phyloP scores from a whole-genome alignment of 1,140 invertebrate species.

The Zaprionus nigranus region DNA sequence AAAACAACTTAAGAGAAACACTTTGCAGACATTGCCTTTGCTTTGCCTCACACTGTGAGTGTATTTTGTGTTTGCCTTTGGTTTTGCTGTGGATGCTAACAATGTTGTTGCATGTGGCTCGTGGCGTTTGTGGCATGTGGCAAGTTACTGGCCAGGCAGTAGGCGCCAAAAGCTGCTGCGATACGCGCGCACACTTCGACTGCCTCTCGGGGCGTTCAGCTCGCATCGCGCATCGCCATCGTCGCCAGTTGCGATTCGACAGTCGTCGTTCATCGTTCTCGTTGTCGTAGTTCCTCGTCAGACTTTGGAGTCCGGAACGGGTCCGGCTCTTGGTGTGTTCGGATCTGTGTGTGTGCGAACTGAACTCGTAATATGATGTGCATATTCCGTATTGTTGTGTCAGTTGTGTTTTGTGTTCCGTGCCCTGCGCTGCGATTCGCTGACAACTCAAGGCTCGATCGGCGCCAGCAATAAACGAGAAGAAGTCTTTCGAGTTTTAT shows the following conservation, averaged over 20 bases:
- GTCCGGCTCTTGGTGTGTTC: neutral
- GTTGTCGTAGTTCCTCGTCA: conserved; percentile 7
- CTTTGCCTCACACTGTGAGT: conserved; percentile 50
- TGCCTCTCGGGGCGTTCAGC: conserved; percentile 47
- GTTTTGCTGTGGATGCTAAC: conserved; percentile 47
- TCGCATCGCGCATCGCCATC: conserved; percentile 23
- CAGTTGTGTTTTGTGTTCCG: conserved; percentile 68
- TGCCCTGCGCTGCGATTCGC: conserved; percentile 41
- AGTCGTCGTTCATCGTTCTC: conserved; percentile 17
- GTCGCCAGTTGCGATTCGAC: conserved; percentile 13
- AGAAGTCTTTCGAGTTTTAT: neutral
- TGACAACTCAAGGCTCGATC: conserved; percentile 14
- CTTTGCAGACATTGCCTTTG: conserved; percentile 35
- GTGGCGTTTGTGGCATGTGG: conserved; percentile 6
- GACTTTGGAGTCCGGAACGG: neutral
- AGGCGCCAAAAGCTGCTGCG: conserved; percentile 46
- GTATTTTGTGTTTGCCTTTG: conserved; percentile 34
- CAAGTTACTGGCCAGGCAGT: conserved; percentile 34
- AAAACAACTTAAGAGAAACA: conserved; percentile 52
- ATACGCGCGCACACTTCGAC: conserved; percentile 55
- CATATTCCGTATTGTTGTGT: conserved; percentile 36
- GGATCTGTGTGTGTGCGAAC: neutral
- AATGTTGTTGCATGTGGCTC: conserved; percentile 10
- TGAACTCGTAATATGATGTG: conserved; percentile 33
- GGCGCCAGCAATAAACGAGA: neutral